Conservation (phyloP, 2,797 vertebrate species). For the Discoglossus pictus region DNA sequence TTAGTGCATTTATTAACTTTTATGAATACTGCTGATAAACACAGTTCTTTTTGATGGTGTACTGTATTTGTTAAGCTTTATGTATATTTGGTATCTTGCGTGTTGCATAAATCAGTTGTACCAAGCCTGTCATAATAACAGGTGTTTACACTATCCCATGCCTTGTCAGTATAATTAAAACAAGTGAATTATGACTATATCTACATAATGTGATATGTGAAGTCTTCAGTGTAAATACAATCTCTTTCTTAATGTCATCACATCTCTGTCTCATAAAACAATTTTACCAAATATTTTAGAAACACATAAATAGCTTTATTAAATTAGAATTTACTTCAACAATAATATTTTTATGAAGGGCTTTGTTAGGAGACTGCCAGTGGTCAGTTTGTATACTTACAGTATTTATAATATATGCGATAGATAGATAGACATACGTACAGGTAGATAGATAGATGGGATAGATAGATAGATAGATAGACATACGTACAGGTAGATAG, state of each 20-base stretch:
- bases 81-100: neutral
- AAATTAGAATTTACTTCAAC: neutral
- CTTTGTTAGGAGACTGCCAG: too few species aligned
- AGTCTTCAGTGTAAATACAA: neutral
- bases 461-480: too few species aligned
- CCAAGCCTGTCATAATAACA: slow-evolving; percentile 48
- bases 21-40: too few species aligned
- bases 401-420: too few species aligned
- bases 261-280: slow-evolving; percentile 27
- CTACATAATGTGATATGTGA: neutral
- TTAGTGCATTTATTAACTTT: too few species aligned
- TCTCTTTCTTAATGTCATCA: slow-evolving; percentile 11
- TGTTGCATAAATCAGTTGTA: slow-evolving; percentile 45
- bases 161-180: slow-evolving; percentile 57
- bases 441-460: too few species aligned
- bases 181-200: slow-evolving; percentile 40
- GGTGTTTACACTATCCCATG: slow-evolving; percentile 52
- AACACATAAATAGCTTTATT: slow-evolving; percentile 40
- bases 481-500: too few species aligned
- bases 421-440: too few species aligned
- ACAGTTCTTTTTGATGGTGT: too few species aligned
- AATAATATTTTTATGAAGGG: too few species aligned
- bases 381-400: too few species aligned
- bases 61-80: neutral
- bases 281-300: slow-evolving; percentile 49